A percentile compares a stretch with the other conserved stretches of the same genome.
phyloP scores from a whole-genome alignment of 2,797 vertebrate species.

The Smutsia temminckii region DNA sequence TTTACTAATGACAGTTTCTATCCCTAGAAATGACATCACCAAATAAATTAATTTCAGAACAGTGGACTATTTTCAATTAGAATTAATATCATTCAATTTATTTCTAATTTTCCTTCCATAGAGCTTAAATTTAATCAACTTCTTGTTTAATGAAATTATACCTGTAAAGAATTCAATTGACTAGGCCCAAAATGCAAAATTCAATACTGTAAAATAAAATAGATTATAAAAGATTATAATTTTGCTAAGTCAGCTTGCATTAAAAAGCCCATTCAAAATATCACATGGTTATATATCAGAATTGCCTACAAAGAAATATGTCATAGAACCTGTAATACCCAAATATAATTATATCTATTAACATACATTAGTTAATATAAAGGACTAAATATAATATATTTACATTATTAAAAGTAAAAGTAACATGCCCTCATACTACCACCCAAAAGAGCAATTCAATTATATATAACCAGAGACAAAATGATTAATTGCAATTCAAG shows the following conservation, averaged over 20 bases:
- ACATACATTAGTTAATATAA: not conserved
- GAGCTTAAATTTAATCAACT: slow-evolving; percentile 51
- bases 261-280: not conserved
- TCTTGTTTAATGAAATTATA: slow-evolving; percentile 25
- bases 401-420: not conserved
- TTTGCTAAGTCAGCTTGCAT: not conserved
- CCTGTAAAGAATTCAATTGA: slow-evolving; percentile 29
- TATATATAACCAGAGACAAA: not conserved
- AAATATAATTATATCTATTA: not conserved
- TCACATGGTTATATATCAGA: not conserved
- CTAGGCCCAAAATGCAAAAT: slow-evolving; percentile 43
- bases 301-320: not conserved
- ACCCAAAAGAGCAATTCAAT: not conserved
- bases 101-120: slow-evolving; percentile 30
- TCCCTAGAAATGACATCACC: slow-evolving; percentile 2
- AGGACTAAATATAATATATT: not conserved
- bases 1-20: slow-evolving; percentile 24
- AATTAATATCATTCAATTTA: slow-evolving; percentile 47
- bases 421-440: not conserved
- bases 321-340: not conserved
- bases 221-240: slow-evolving; percentile 19
- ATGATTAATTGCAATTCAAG: slow-evolving; percentile 27
- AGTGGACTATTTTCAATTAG: slow-evolving; percentile 16
- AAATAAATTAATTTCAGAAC: slow-evolving; percentile 43
- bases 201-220: not conserved